Base-by-base conservation (phyloP, 2,888 invertebrate species). In the Brachypalpus laphriformis region DNA sequence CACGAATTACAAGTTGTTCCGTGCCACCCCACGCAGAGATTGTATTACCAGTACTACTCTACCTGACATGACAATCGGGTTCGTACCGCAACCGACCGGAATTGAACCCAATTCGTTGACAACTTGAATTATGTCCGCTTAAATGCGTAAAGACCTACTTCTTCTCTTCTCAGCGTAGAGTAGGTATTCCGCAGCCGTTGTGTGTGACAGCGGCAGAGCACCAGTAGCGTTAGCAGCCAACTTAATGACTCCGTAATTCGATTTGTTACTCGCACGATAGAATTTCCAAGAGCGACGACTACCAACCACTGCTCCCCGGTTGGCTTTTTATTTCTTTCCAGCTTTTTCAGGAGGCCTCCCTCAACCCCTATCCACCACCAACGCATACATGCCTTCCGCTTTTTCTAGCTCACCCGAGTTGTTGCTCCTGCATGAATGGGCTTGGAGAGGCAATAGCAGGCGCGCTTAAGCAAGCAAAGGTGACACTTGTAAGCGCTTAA, bases 161-260 rank as follows among this genome's bases (percentile, higher is more conserved):
- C 59, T 76, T 70, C 40, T 16, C 31, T 45, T 40, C 57, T 59
- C 37, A 18, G 9, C 37, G n/a, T 37, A 68, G 51, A 72, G 40
- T 71, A 63, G n/a, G n/a, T n/a, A n/a, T n/a, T n/a, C n/a, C 61
- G 76, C 42, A 59, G 49, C 51, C 28, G 37, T 68, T 57, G 56
- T 47, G 65, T 25, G 68, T 57, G 54, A 31, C 40, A 45, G 31
- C 25, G 34, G 74, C 37, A 54, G 1, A 25, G 25, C 5, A 25
- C 25, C 22, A 77, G 68, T 20, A 49, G 45, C 59, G 8, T 3
- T 56, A 28, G n/a, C 47, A 59, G 57, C 57, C 61, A 74, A 68
- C 87, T 88, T 87, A 87, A 88, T 87, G 87, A 87, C 87, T 88
- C 63, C 65, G 81, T 87, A 88, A 87, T 88, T 87, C 87, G 87